These are phyloP conservation scores for Oplegnathus fasciatus DNA, from an alignment of 2,113 vertebrate species.

Conservation along the genomic window DNA sequence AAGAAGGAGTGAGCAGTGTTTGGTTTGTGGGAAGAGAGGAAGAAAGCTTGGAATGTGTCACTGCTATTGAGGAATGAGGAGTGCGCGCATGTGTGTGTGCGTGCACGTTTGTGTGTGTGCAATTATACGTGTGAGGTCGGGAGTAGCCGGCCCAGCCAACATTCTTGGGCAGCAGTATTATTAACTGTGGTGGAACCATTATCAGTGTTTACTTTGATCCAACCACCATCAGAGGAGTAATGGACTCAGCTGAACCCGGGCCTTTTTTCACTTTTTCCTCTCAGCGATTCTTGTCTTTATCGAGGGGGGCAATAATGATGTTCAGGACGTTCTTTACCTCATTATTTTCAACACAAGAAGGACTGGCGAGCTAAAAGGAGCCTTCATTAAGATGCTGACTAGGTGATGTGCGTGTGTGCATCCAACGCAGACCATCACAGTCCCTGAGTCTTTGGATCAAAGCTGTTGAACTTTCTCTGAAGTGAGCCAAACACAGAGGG, in stretches of 20 bases:
- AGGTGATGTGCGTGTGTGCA: constrained; percentile 16
- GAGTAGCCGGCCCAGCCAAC: constrained; percentile 73
- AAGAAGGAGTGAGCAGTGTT: constrained; percentile 75
- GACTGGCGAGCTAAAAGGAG: neutral
- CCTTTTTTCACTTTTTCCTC: constrained; percentile 39
- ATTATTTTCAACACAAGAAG: constrained; percentile 38
- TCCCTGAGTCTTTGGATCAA: constrained; percentile 24
- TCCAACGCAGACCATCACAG: constrained; percentile 21
- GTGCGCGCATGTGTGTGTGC: constrained; percentile 24
- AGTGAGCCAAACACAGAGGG: constrained; percentile 37
- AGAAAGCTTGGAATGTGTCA: constrained; percentile 79
- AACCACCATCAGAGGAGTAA: constrained; percentile 70
- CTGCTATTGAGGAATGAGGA: constrained; percentile 74
- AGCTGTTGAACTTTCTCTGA: constrained; percentile 41
- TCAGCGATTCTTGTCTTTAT: constrained; percentile 50
- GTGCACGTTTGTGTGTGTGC: constrained; percentile 20
- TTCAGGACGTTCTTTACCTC: constrained; percentile 46
- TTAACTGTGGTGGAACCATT: constrained; percentile 77
- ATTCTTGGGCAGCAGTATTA: constrained; percentile 78
- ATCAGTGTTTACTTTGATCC: constrained; percentile 80
- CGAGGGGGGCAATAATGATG: constrained; percentile 43
- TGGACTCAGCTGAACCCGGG: constrained; percentile 66
- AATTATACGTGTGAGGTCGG: constrained; percentile 78
- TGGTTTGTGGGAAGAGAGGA: constrained; percentile 81
- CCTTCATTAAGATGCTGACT: constrained; percentile 23